Percentiles rank a stretch among this genome's conserved stretches.
These are phyloP conservation scores for Nymphalis urticae DNA, from an alignment of 2,888 invertebrate genomes.

Conservation along the genomic window DNA sequence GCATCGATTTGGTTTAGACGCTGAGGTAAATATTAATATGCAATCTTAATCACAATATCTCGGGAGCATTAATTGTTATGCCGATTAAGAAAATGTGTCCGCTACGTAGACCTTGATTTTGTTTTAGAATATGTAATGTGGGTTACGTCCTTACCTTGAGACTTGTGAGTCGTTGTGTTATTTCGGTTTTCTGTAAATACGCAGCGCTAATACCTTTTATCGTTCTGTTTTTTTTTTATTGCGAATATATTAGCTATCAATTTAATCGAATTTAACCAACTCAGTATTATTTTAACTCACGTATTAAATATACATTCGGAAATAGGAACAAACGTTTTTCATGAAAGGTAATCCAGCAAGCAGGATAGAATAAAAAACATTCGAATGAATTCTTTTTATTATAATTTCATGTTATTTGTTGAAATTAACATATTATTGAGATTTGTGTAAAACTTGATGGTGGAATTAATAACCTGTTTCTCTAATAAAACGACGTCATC, in stretches of 20 bases:
- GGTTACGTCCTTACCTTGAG: constrained; percentile 76
- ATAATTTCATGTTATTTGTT: no score
- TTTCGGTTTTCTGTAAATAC: constrained; percentile 49
- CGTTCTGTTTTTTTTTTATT: constrained; percentile 9
- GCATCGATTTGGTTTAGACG: constrained; percentile 23
- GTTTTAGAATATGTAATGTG: constrained; percentile 70
- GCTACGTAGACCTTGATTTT: constrained; percentile 65
- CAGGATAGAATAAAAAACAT: no score
- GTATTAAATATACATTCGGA: not conserved
- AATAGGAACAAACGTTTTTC: not conserved
- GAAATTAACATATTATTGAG: no score
- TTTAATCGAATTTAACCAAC: not conserved
- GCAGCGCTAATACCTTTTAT: constrained; percentile 22
- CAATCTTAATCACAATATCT: constrained; percentile 7
- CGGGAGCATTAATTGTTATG: constrained; percentile 27
- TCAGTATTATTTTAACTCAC: not conserved
- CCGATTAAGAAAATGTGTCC: constrained; percentile 37
- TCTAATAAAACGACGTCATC: no score
- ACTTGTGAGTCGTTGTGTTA: constrained; percentile 66
- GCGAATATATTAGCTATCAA: not conserved
- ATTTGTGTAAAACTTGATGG: no score
- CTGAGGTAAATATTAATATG: constrained; percentile 27
- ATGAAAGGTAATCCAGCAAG: not conserved
- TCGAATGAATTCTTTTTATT: no score
- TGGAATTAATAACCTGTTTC: no score